These are phyloP conservation scores for Solenodon paradoxus DNA, from an alignment of 2,113 vertebrate genomes.

Conservation along the genomic window DNA sequence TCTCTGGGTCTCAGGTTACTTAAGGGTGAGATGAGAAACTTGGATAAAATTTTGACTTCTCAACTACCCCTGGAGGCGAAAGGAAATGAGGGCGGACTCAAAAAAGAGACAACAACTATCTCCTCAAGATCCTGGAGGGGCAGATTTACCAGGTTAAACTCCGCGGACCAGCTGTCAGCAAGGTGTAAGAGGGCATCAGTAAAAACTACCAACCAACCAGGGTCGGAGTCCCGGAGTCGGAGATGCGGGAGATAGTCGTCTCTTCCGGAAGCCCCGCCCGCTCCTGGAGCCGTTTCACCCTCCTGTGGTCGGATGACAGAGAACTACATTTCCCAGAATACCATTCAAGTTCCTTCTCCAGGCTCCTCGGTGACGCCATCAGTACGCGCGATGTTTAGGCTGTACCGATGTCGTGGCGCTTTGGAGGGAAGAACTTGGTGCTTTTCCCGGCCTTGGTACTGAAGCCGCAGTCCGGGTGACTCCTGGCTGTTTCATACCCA, in stretches of 20 bases:
- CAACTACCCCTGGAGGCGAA: neutral
- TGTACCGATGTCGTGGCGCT: constrained; percentile 68
- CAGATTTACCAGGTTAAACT: neutral
- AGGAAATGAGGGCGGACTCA: neutral
- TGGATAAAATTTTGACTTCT: neutral
- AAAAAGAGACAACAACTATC: neutral
- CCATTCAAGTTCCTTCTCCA: neutral
- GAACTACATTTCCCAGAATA: constrained; percentile 74
- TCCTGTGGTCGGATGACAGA: fast-evolving
- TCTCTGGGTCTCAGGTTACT: neutral
- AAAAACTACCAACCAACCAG: too few species aligned
- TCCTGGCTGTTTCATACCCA: neutral
- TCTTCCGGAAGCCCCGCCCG: neutral
- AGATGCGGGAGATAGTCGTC: fast-evolving
- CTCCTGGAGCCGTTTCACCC: fast-evolving
- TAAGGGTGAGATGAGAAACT: neutral
- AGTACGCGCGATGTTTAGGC: constrained; percentile 56
- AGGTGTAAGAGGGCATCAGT: too few species aligned
- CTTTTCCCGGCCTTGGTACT: neutral
- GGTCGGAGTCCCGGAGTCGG: fast-evolving
- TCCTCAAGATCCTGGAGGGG: fast-evolving
- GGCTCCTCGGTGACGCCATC: constrained; percentile 50
- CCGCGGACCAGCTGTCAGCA: neutral
- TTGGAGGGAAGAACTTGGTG: constrained; percentile 7
- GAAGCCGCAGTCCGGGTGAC: neutral